Conservation (phyloP, 2,797 vertebrate genomes). For the Phrynocephalus guinanensis region DNA sequence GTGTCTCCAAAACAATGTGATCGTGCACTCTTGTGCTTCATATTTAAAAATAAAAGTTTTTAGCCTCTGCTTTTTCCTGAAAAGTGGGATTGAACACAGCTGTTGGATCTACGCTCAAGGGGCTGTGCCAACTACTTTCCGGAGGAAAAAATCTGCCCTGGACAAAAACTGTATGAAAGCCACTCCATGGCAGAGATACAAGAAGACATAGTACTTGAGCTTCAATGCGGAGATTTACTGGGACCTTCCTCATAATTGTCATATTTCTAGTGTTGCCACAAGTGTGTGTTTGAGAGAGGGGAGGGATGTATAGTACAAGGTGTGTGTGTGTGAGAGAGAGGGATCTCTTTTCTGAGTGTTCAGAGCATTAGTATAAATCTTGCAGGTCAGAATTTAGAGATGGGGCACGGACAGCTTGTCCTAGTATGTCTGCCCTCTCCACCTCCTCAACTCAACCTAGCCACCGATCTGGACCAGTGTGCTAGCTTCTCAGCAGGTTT, state of each 20-base stretch:
- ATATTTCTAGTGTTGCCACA: background rate
- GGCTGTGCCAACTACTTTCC: conserved; percentile 28
- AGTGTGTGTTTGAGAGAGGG: background rate
- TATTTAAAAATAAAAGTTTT: conserved; percentile 4
- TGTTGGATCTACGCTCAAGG: background rate
- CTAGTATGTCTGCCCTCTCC: too few species aligned
- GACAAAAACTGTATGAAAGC: background rate
- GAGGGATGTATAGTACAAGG: too few species aligned
- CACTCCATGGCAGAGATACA: background rate
- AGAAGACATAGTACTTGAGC: conserved; percentile 7
- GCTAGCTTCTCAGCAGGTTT: too few species aligned
- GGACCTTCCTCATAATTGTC: background rate
- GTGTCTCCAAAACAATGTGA: conserved; percentile 27
- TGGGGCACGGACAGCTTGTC: too few species aligned
- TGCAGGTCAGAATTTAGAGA: background rate
- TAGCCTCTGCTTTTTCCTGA: conserved; percentile 36
- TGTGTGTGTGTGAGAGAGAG: background rate
- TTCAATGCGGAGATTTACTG: background rate
- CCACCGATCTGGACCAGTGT: too few species aligned
- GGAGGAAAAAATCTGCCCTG: background rate
- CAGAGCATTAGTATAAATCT: background rate
- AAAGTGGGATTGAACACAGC: conserved; percentile 36
- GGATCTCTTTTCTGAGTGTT: background rate
- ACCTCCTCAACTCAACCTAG: too few species aligned
- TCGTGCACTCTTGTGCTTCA: conserved; percentile 34